Evolutionary conservation across 2,888 invertebrate genomes (phyloP).

Genomic region (Lampropteryx suffumata): DNA sequence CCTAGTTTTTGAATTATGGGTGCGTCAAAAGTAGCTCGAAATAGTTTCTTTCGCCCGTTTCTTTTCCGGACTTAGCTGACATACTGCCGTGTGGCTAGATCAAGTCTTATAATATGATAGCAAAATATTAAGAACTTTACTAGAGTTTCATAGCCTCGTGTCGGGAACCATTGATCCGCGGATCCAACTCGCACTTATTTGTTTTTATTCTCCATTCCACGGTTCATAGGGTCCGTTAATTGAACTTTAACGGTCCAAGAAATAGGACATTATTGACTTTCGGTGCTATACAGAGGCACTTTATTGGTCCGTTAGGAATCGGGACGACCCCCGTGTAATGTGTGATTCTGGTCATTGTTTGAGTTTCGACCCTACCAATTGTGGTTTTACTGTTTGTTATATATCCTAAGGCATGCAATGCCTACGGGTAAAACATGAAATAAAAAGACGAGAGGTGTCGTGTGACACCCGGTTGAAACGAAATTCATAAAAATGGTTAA

Average conservation of each 20-base stretch:
- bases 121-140: no score
- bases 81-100: no score
- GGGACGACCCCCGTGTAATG: constrained; percentile 31
- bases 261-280: constrained; percentile 65
- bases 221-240: constrained; percentile 66
- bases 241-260: constrained; percentile 69
- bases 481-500: no score
- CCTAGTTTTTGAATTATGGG: no score
- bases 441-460: no score
- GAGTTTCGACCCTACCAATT: constrained; percentile 26
- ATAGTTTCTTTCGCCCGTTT: no score
- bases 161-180: background rate
- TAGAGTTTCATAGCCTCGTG: background rate
- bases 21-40: no score
- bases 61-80: no score
- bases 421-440: no score
- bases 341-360: constrained; percentile 28
- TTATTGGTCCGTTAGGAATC: constrained; percentile 53
- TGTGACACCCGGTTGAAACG: no score
- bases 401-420: background rate
- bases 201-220: constrained; percentile 72
- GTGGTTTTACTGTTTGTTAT: constrained; percentile 14
- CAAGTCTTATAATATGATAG: no score
- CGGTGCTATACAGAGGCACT: constrained; percentile 43
- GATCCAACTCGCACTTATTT: background rate